A percentile compares a stretch with the other conserved stretches of the same genome.
These are phyloP conservation scores for Platalea minor DNA, from an alignment of 2,797 vertebrate species.

Conservation along the genomic window DNA sequence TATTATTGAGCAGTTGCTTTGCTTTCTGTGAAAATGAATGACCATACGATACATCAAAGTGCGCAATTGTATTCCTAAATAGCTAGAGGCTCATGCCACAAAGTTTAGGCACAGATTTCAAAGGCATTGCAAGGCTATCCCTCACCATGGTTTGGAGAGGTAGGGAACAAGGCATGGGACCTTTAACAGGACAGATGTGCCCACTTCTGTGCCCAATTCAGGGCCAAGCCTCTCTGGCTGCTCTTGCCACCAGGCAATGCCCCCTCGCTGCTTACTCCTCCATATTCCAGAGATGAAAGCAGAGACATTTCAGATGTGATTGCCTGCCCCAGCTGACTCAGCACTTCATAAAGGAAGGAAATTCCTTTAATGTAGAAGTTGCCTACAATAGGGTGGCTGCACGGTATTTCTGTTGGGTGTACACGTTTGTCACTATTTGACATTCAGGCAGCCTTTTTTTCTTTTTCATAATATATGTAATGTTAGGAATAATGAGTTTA, in stretches of 20 bases:
- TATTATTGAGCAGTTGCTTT: background rate
- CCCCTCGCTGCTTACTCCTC: background rate
- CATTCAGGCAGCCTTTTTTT: background rate
- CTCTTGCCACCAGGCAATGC: background rate
- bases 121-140: background rate
- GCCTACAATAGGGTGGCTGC: background rate
- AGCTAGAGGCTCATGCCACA: background rate
- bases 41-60: background rate
- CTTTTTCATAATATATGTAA: background rate
- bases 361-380: background rate
- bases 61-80: rapidly evolving
- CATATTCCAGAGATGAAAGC: background rate
- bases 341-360: background rate
- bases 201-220: background rate
- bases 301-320: background rate
- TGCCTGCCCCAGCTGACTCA: background rate
- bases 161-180: background rate
- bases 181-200: background rate
- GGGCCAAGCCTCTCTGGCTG: background rate
- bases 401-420: background rate
- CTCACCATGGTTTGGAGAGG: background rate
- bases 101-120: background rate
- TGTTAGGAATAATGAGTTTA: slow-evolving; percentile 24
- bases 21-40: background rate
- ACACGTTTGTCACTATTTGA: background rate